A percentile compares a stretch with the other conserved stretches of the same genome.
phyloP scores from a whole-genome alignment of 2,113 vertebrate species.

The Typhlomys cinereus region DNA sequence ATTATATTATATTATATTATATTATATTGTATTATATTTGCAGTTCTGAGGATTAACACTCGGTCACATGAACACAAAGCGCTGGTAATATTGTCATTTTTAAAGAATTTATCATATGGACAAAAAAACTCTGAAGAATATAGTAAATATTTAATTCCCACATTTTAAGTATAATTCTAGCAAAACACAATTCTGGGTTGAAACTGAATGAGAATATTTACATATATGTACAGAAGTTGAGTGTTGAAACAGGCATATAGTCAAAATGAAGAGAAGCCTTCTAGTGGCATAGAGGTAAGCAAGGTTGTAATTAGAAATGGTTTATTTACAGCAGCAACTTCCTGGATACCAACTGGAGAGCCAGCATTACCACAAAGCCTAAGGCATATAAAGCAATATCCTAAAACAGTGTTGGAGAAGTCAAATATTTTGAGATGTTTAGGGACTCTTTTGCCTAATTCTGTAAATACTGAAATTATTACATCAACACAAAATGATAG shows the following conservation, averaged over 20 bases:
- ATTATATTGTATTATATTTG: no score
- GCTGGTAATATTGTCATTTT: neutral
- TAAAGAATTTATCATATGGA: neutral
- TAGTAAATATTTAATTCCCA: neutral
- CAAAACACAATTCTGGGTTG: slow-evolving; percentile 16
- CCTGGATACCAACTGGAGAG: neutral
- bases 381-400: neutral
- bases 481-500: neutral
- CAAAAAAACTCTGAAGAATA: neutral
- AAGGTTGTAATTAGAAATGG: neutral
- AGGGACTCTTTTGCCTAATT: neutral
- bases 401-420: neutral
- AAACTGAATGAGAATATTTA: neutral
- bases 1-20: no score
- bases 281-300: neutral
- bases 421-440: neutral
- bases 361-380: neutral
- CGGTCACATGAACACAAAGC: neutral
- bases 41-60: neutral
- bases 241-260: neutral
- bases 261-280: neutral
- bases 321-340: neutral
- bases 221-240: neutral
- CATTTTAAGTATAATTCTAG: neutral
- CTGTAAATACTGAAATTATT: neutral